Evolutionary conservation across 2,113 vertebrate genomes (phyloP), one percentile per base, ranked within the genome.

Genomic region (Rousettus leschenaultii): DNA sequence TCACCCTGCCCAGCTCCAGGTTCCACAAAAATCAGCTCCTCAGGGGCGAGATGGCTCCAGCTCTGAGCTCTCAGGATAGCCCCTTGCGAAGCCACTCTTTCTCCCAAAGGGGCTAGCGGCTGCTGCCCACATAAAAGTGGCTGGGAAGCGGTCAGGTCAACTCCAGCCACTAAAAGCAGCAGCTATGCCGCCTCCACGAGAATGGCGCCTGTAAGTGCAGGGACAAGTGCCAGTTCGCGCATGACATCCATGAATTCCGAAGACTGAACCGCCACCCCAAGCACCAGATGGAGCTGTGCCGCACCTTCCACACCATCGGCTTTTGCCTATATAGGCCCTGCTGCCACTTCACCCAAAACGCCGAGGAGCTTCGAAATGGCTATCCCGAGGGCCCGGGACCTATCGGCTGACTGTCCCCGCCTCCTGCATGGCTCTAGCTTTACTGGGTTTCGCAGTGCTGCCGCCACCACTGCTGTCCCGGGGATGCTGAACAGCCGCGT

Each of bases 391-490:
- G 74, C 98, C 95, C 98, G 98, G 87, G 98, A 99, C 96, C 98
- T 99, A 91, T 98, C 99, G 86, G 95, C 98, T n/a, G 99, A 99
- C 85, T 98, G 99, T 91, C 99, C 99, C 33, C 99, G 99, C n/a
- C 99, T 99, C 97, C 99, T 99, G 97, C 99, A 99, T 99, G 99
- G 99, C 99, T 99, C 99, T 99, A 99, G 99, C 98, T 99, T 99
- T 6, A 99, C 99, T 14, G 99, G 99, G 86, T 99, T 99, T 98
- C 99, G 98, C 97, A 99, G 98, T 93, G 89, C 98, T 95, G 98
- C 98, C 83, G 98, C 98, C 97, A 97, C 97, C 74, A 96, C 99
- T 95, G 99, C 98, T 98, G 98, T 99, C 96, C 99, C 98, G 1
- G 99, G 99, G 98, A 98, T 99, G 98, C 99, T 99, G 98, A 99